Base-by-base conservation (phyloP, 1,140 invertebrate genomes). In the Teleogryllus occipitalis region DNA sequence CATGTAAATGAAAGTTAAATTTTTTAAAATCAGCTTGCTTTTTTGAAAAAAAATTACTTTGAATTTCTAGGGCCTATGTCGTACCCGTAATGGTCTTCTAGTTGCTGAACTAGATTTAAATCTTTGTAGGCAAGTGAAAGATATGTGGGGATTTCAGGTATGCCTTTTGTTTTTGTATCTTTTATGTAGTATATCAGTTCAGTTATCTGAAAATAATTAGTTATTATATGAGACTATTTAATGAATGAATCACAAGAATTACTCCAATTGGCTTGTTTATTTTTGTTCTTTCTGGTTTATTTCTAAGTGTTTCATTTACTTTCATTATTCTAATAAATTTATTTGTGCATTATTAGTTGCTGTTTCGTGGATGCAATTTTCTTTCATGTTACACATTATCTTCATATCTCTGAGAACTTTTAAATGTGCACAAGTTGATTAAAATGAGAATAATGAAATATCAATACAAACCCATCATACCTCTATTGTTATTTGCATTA, bases 71-170 rank as follows among this genome's bases (percentile, higher is more conserved):
- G 93, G 96, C 15, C 87, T 99, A 15, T 97, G 95, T 7, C 90
- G 98, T 81, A 87, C 90, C 14, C 90, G 88, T 65, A 97, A 99
- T 89, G 98, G 98, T 48, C 86, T 99, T n/a, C 87, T 99, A 5
- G 90, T 99, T 18, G 90, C 92, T 65, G 95, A 98, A 86, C 83
- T 99, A 81, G 98, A 99, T 88, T 88, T 99, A 49, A 99, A 99
- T 87, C 84, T 98, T 18, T 98, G 97, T 85, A 90, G 98, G 39
- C 98, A 99, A 88, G 90, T 95, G 0, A 97, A 96, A 86, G 98
- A 99, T 85, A 90, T 91, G 84, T 99, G 97, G 97, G 94, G 95
- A 80, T 97, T 99, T 85, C 91, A 92, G 85, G 94, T 96, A 86
- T 88, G 87, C 84, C 81, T 81, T 27, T 80, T 73, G 15, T 82